Evolutionary conservation across 1,140 invertebrate species (phyloP), one percentile per base, ranked within the genome.

Genomic region (Trachymyrmex cornetzi): DNA sequence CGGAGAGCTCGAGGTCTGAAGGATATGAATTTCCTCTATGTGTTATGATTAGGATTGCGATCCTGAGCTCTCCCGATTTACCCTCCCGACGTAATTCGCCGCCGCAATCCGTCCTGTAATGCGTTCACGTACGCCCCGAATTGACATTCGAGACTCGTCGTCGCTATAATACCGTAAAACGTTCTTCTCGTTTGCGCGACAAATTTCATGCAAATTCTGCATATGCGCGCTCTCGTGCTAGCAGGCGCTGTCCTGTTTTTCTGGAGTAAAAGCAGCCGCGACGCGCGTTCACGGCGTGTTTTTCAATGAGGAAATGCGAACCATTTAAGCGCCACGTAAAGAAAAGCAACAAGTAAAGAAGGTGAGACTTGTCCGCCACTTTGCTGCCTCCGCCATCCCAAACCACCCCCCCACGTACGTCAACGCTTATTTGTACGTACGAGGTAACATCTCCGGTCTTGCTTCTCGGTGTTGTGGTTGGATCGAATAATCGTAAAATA

Each of bases 331-430:
- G 57, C 44, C 44, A 14, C 82, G 48, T n/a, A 79, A 85, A 85
- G 82, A 85, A 85, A 79, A 85, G 82, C 82, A 85, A 85, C 82
- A 85, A 85, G 74, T 85, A 79, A 79, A 64, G 82, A 55, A 48
- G 57, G 14, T 2, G 38, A 48, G 24, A 34, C 38, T 48, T 34
- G 12, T 48, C 79, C 53, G 48, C n/a, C 61, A 11, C 77, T 27
- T 30, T n/a, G 19, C 48, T 12, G 24, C 22, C n/a, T 27, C 50
- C 22, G 19, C n/a, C 24, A 16, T 19, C n/a, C 24, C 3, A 74
- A 81, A 59, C 24, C 80, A 19, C 3, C 48, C 12, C 14, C 12
- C 38, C 55, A 48, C 34, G 27, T 34, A 19, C 34, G 53, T 82
- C 80, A 74, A 61, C 69, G 55, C 57, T 75, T 50, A 84, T 84